Evolutionary conservation across 2,113 vertebrate genomes (phyloP).

Genomic region (Buteo buteo): DNA sequence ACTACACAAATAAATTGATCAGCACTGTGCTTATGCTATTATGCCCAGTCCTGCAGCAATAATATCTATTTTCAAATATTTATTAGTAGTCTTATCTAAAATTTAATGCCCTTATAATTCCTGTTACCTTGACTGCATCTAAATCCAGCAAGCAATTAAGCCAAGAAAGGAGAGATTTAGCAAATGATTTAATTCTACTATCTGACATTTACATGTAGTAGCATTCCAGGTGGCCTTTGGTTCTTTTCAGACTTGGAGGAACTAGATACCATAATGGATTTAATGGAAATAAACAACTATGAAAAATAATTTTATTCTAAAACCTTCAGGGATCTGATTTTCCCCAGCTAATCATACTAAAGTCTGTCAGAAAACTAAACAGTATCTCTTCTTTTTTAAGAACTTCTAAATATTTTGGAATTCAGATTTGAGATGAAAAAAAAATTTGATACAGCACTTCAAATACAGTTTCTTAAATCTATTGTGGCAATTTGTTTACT

Average conservation of each 20-base stretch:
- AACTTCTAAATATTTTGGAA: not conserved
- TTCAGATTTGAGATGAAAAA: not conserved
- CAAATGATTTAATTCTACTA: not conserved
- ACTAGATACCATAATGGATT: not conserved
- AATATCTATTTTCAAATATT: slow-evolving; percentile 9
- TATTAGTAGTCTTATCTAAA: slow-evolving; percentile 6
- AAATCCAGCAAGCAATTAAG: not conserved
- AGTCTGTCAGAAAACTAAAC: not conserved
- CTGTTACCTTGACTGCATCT: not conserved
- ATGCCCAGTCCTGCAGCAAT: not conserved
- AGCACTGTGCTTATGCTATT: not conserved
- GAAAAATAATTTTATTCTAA: not conserved
- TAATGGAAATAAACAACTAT: not conserved
- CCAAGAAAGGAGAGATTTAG: not conserved
- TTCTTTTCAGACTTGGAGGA: not conserved
- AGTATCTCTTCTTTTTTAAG: not conserved
- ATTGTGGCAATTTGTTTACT: not conserved
- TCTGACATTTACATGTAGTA: not conserved
- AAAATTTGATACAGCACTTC: not conserved
- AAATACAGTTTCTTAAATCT: not conserved
- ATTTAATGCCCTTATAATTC: not conserved
- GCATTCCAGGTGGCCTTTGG: not conserved
- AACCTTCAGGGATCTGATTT: not conserved
- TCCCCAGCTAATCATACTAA: not conserved
- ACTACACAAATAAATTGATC: not conserved